Evolutionary conservation across 2,888 invertebrate species (phyloP).

Genomic region (Diplolepis rosae): DNA sequence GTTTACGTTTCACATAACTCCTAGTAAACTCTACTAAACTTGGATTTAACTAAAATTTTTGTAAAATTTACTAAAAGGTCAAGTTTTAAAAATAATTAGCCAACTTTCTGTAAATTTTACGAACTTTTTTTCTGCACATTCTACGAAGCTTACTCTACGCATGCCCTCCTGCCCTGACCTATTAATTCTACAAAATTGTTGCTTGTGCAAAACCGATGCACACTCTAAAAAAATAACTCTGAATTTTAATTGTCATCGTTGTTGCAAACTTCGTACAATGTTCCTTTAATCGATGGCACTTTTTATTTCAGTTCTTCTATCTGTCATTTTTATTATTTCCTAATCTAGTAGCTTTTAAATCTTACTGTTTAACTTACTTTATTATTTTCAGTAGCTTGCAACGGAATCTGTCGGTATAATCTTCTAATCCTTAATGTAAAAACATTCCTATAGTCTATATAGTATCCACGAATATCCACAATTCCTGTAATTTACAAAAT

Average conservation of each 20-base stretch:
- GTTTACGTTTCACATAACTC: too few species aligned
- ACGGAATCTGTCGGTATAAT: background rate
- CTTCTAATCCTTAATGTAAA: background rate
- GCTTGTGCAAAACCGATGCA: background rate
- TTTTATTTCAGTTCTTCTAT: background rate
- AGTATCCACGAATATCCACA: background rate
- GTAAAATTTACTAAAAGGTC: too few species aligned
- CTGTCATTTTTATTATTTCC: background rate
- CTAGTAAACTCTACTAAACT: too few species aligned
- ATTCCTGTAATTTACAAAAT: background rate
- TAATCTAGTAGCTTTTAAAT: background rate
- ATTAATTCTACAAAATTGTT: background rate
- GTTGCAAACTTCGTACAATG: background rate
- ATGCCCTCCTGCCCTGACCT: background rate
- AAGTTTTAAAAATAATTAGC: too few species aligned
- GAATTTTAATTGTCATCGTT: background rate
- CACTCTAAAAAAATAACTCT: background rate
- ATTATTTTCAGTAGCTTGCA: background rate
- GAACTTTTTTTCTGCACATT: background rate
- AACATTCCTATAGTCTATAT: background rate
- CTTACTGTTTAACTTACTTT: background rate
- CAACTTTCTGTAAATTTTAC: too few species aligned
- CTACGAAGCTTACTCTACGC: conserved; percentile 10
- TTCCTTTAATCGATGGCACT: background rate
- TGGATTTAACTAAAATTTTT: too few species aligned